Percentiles rank a stretch among this genome's conserved stretches.
Evolutionary conservation across 2,113 vertebrate species (phyloP).

Genomic region (Triplophysa siluroides): DNA sequence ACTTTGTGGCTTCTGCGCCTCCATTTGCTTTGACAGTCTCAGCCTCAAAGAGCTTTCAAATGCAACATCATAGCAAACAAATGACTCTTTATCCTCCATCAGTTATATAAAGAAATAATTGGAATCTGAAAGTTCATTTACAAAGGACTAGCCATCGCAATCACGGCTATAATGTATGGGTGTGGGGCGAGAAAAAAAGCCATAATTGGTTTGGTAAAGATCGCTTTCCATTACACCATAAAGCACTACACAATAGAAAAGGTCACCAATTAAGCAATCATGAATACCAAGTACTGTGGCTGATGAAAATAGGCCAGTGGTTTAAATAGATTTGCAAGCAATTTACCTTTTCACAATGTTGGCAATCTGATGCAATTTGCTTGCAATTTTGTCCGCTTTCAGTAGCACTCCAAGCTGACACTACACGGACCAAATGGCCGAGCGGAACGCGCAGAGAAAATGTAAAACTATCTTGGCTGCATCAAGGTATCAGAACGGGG

Average conservation of each 20-base stretch:
- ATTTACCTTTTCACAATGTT: slow-evolving; percentile 99
- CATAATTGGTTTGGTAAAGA: slow-evolving; percentile 99
- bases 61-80: slow-evolving; percentile 95
- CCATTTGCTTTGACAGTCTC: slow-evolving; percentile 87
- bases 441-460: slow-evolving; percentile 85
- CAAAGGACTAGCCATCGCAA: slow-evolving; percentile 99
- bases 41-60: slow-evolving; percentile 87
- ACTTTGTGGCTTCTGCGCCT: slow-evolving; percentile 89
- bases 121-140: slow-evolving; percentile 99
- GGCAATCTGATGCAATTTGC: slow-evolving; percentile 99
- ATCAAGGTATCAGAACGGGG: slow-evolving; percentile 99
- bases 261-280: slow-evolving; percentile 99
- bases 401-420: slow-evolving; percentile 99
- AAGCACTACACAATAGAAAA: slow-evolving; percentile 99
- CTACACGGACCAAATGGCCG: slow-evolving; percentile 99
- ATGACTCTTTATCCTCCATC: slow-evolving; percentile 96
- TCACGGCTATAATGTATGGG: slow-evolving; percentile 97
- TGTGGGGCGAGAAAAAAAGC: slow-evolving; percentile 88
- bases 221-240: slow-evolving; percentile 99
- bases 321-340: slow-evolving; percentile 99
- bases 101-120: slow-evolving; percentile 84
- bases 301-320: slow-evolving; percentile 99
- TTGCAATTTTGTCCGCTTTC: slow-evolving; percentile 99
- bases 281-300: slow-evolving; percentile 99
- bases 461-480: slow-evolving; percentile 99